Base-by-base conservation (phyloP, 2,113 vertebrate species). In the Epinephelus lanceolatus region DNA sequence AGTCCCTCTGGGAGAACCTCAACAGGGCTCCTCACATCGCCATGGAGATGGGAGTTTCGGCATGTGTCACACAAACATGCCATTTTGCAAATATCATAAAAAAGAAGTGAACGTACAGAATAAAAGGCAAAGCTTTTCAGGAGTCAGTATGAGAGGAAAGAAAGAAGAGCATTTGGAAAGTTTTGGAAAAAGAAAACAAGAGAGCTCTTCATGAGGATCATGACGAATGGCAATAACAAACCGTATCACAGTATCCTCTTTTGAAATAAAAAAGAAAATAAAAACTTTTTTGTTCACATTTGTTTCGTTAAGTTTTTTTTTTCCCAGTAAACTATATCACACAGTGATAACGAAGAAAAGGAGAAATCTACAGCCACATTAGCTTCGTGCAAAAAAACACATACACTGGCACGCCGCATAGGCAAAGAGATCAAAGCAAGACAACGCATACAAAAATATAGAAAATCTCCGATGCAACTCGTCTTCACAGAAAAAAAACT, bases 401-500 rank as follows among this genome's bases (percentile, higher is more conserved):
- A 93, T 86, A 92, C 91, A 95, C 94, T 89, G 93, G 89, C 93
- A 94, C 90, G 91, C 89, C 89, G 88, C 89, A 71, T 56, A 93
- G 92, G 91, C 88, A 92, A 91, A 92, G 91, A 94, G 92, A 94
- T 92, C 80, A 94, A 94, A 95, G 94, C 93, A 94, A 91, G 93
- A 95, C 93, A 66, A 93, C 49, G 90, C 86, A 91, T 96, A 96
- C 94, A 96, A 96, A 95, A 95, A 95, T 95, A 95, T 93, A 95
- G 92, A 94, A 95, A 93, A 92, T 93, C 89, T 94, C 87, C 88
- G 62, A 90, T 86, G 89, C 91, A 90, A 89, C 84, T 83, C 66
- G 30, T 86, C 70, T 71, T 88, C 86, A 80, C 89, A 83, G 87
- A 84, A 89, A 91, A 83, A 86, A 84, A 74, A n/a, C 21, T 67